Evolutionary conservation across 2,113 vertebrate genomes (phyloP).

Genomic region (Phycodurus eques): DNA sequence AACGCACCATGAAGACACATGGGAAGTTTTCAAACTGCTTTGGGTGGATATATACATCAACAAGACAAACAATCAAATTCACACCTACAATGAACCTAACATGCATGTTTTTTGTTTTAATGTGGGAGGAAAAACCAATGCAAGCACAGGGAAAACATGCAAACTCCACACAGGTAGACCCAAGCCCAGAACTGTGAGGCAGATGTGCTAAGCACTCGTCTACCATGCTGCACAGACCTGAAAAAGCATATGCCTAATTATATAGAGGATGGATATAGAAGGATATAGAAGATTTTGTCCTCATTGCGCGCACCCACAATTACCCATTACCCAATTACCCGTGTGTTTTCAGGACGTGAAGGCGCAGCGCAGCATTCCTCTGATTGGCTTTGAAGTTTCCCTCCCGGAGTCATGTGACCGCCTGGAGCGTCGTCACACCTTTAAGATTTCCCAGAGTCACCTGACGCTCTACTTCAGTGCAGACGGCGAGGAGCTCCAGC

Average conservation of each 20-base stretch:
- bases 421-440: conserved; percentile 82
- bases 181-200: too few species aligned
- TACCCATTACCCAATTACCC: neutral
- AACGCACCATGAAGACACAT: neutral
- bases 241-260: neutral
- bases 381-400: conserved; percentile 86
- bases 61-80: too few species aligned
- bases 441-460: conserved; percentile 90
- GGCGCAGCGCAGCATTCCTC: conserved; percentile 85
- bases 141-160: too few species aligned
- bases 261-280: neutral
- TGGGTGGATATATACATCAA: too few species aligned
- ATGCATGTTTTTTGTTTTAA: too few species aligned
- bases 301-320: neutral
- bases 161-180: too few species aligned
- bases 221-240: neutral
- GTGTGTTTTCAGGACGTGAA: conserved; percentile 80
- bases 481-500: conserved; percentile 84
- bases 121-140: too few species aligned
- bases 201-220: too few species aligned
- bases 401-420: conserved; percentile 82
- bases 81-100: too few species aligned
- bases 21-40: neutral
- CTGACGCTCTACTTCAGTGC: conserved; percentile 88
- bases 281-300: too few species aligned